A percentile compares a stretch with the other conserved stretches of the same genome.
These are phyloP conservation scores for Piscicola geometra DNA, from an alignment of 2,888 invertebrate species.

Conservation along the genomic window DNA sequence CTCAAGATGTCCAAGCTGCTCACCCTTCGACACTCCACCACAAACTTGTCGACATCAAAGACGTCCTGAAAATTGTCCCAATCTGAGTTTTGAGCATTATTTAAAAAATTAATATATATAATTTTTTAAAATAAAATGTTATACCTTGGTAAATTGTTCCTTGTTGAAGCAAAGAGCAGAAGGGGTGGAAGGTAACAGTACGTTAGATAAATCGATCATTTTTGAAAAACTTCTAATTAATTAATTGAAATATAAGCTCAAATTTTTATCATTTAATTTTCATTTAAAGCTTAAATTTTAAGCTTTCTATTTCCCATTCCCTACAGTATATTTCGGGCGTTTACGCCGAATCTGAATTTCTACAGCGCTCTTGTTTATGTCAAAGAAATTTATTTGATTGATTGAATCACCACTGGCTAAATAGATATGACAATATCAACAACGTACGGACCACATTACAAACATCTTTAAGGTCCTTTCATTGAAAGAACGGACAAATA, in stretches of 20 bases:
- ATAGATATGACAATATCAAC: too few relatives aligned
- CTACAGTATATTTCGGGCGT: too few relatives aligned
- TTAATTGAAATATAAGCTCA: neutral
- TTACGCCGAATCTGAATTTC: too few relatives aligned
- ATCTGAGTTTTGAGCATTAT: neutral
- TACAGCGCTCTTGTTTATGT: too few relatives aligned
- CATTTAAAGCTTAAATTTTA: neutral
- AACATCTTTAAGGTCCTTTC: too few relatives aligned
- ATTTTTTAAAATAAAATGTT: neutral
- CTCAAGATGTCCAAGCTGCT: conserved; percentile 76
- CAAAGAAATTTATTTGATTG: too few relatives aligned
- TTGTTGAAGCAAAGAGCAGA: conserved; percentile 44
- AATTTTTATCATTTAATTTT: neutral
- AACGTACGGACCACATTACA: too few relatives aligned
- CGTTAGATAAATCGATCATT: conserved; percentile 20
- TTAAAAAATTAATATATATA: neutral
- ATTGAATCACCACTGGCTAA: too few relatives aligned
- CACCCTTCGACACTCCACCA: conserved; percentile 68
- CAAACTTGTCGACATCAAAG: conserved; percentile 88
- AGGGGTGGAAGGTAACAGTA: conserved; percentile 41
- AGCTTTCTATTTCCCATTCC: too few relatives aligned
- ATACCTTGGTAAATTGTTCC: conserved; percentile 44
- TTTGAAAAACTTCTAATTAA: neutral
- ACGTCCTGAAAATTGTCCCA: conserved; percentile 62
- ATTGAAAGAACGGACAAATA: too few relatives aligned